phyloP scores from a whole-genome alignment of 2,888 invertebrate species.

The Alloplasta piceator region DNA sequence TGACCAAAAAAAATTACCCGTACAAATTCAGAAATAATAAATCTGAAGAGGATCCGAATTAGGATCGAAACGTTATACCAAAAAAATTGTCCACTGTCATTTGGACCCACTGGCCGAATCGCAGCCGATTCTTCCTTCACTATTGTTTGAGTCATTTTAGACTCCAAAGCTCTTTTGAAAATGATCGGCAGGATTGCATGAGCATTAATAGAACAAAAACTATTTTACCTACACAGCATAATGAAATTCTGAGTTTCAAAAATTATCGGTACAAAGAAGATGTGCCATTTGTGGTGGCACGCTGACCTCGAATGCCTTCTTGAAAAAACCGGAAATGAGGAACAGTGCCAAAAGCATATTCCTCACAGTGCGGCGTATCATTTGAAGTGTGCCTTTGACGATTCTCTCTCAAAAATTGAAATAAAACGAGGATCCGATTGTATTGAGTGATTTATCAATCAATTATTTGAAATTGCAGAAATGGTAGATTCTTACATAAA shows the following conservation, averaged over 20 bases:
- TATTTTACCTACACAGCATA: background rate
- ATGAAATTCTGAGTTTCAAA: too few species aligned
- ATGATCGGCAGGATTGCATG: constrained; percentile 25
- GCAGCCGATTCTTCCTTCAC: too few species aligned
- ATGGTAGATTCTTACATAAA: background rate
- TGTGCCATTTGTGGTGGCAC: constrained; percentile 33
- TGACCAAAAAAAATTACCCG: too few species aligned
- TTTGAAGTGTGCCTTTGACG: constrained; percentile 8
- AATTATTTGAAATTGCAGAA: background rate
- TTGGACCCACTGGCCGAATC: too few species aligned
- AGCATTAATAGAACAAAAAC: too few species aligned
- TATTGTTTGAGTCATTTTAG: constrained; percentile 30
- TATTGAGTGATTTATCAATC: constrained; percentile 16
- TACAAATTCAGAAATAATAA: too few species aligned
- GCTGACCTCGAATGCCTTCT: constrained; percentile 40
- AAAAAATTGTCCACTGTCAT: too few species aligned
- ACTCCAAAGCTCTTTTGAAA: background rate
- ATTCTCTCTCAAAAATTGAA: background rate
- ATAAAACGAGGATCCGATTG: background rate
- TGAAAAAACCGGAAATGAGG: background rate
- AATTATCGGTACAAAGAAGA: too few species aligned
- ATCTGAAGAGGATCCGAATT: too few species aligned
- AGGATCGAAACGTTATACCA: too few species aligned
- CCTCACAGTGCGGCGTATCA: constrained; percentile 25
- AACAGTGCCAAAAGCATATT: background rate